Evolutionary conservation across 2,113 vertebrate species (phyloP).

Genomic region (Paraplagusia blochii): DNA sequence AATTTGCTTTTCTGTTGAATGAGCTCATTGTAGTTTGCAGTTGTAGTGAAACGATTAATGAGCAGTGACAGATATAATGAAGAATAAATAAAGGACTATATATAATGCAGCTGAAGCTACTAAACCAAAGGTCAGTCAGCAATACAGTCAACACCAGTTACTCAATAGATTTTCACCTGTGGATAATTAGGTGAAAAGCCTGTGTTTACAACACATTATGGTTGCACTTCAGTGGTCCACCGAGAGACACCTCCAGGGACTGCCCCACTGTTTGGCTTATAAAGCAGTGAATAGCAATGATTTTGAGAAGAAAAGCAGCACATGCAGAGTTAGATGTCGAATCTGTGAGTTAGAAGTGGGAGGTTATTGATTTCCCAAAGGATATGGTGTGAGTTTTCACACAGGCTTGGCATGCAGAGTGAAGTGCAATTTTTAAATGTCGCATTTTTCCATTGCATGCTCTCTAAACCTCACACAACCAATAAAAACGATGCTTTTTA

Average conservation of each 20-base stretch:
- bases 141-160: neutral
- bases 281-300: conserved; percentile 41
- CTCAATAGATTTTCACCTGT: conserved; percentile 12
- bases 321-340: conserved; percentile 18
- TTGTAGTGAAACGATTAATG: too few relatives aligned
- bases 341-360: conserved; percentile 24
- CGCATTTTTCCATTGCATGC: conserved; percentile 23
- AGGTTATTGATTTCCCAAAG: conserved; percentile 43
- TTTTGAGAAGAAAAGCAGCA: conserved; percentile 23
- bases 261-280: conserved; percentile 26
- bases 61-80: too few relatives aligned
- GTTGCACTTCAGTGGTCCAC: conserved; percentile 25
- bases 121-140: neutral
- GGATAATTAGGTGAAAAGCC: conserved; percentile 7
- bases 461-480: conserved; percentile 15
- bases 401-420: conserved; percentile 33
- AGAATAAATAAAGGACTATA: too few relatives aligned
- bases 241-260: conserved; percentile 15
- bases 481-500: conserved; percentile 50
- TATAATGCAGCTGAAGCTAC: neutral
- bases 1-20: too few relatives aligned
- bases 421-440: conserved; percentile 26
- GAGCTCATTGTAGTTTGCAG: neutral
- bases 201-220: conserved; percentile 15
- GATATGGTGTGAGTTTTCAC: conserved; percentile 23